phyloP scores from a whole-genome alignment of 1,140 invertebrate species.

The Eurytemora carolleeae region DNA sequence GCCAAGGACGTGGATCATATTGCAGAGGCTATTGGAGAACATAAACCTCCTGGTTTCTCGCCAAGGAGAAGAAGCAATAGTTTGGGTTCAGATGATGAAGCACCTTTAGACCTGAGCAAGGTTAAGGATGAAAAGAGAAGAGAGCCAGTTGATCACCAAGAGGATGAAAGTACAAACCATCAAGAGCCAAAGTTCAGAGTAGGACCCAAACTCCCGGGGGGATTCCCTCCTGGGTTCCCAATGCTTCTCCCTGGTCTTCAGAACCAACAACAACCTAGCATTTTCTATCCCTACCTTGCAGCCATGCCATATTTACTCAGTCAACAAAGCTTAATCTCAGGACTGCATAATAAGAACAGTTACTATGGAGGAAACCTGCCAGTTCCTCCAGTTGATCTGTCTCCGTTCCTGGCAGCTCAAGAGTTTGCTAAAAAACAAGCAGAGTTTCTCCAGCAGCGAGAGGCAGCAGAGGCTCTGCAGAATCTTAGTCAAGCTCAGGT shows the following conservation, averaged over 20 bases:
- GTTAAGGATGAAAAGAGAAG: too few species aligned
- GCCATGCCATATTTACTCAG: neutral
- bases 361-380: neutral
- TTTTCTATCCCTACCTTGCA: neutral
- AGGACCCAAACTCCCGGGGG: too few species aligned
- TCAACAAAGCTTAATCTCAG: neutral
- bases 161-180: too few species aligned
- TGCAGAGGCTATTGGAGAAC: neutral
- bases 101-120: conserved; percentile 13
- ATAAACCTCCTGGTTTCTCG: too few species aligned
- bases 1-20: conserved; percentile 11
- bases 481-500: neutral
- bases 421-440: neutral
- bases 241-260: neutral
- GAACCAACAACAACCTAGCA: neutral
- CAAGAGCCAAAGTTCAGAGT: too few species aligned
- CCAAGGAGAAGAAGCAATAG: conserved; percentile 22
- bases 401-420: neutral
- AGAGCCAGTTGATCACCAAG: too few species aligned
- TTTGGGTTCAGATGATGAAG: conserved; percentile 15
- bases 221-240: neutral
- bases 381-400: neutral
- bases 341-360: neutral
- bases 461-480: conserved; percentile 1
- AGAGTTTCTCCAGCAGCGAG: neutral